A percentile compares a stretch with the other conserved stretches of the same genome.
These are phyloP conservation scores for Cephalotes varians DNA, from an alignment of 2,888 invertebrate species.

Conservation along the genomic window DNA sequence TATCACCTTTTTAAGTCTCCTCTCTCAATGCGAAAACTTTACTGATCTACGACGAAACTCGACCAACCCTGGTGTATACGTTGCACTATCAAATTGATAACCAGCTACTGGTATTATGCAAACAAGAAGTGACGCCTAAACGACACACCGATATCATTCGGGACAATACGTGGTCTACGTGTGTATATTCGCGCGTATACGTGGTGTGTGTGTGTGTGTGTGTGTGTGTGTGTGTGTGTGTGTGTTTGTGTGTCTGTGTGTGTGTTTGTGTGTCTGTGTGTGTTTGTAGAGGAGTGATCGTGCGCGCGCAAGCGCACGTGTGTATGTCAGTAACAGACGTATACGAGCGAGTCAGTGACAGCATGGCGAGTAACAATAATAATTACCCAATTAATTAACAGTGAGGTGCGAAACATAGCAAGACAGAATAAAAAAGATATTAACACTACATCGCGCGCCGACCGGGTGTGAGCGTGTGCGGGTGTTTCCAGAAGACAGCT, in stretches of 20 bases:
- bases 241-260: neutral
- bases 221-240: neutral
- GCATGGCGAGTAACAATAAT: slow-evolving; percentile 70
- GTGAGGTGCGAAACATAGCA: slow-evolving; percentile 68
- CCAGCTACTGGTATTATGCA: slow-evolving; percentile 49
- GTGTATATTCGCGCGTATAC: neutral
- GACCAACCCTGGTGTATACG: slow-evolving; percentile 38
- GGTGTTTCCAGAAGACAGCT: slow-evolving; percentile 59
- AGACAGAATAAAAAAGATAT: slow-evolving; percentile 62
- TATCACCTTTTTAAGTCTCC: slow-evolving; percentile 27
- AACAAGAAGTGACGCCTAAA: slow-evolving; percentile 54
- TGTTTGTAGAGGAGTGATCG: neutral
- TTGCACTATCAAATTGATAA: slow-evolving; percentile 49
- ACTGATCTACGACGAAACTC: slow-evolving; percentile 43
- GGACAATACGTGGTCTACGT: slow-evolving; percentile 27
- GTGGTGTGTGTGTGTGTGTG: neutral
- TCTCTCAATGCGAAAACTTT: slow-evolving; percentile 23
- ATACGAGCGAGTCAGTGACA: slow-evolving; percentile 36
- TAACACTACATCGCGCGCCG: slow-evolving; percentile 66
- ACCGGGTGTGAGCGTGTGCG: slow-evolving; percentile 58
- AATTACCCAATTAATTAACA: slow-evolving; percentile 77
- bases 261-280: neutral
- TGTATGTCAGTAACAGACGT: slow-evolving; percentile 13
- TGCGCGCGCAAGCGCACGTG: neutral
- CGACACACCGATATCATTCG: slow-evolving; percentile 54